Evolutionary conservation across 2,113 vertebrate species (phyloP).

Genomic region (Chiloscyllium plagiosum): DNA sequence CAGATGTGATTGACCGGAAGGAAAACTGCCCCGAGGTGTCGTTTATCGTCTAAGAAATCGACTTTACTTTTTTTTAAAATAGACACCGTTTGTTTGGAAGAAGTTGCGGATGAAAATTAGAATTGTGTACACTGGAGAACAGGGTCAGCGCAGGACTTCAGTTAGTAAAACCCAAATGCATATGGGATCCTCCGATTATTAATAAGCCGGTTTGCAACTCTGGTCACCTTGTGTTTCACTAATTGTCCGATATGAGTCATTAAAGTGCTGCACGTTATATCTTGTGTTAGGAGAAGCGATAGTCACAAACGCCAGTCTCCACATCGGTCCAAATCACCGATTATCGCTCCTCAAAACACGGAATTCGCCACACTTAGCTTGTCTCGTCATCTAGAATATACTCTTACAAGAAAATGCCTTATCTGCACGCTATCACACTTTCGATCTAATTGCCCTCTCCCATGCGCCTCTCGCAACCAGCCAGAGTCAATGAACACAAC

Average conservation of each 20-base stretch:
- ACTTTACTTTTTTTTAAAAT: neutral
- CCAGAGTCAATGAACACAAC: constrained; percentile 60
- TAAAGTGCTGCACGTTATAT: neutral
- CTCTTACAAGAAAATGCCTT: neutral
- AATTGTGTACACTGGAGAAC: neutral
- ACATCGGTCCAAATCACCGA: neutral
- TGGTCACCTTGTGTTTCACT: constrained; percentile 55
- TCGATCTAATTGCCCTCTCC: neutral
- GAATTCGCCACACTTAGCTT: neutral
- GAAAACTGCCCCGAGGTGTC: neutral
- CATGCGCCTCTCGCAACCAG: neutral
- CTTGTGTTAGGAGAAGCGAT: too few relatives aligned
- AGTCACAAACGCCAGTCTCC: neutral
- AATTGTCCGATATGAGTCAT: constrained; percentile 52
- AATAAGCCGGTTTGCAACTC: constrained; percentile 52
- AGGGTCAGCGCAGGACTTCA: neutral
- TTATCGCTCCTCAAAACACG: too few relatives aligned
- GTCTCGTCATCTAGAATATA: neutral
- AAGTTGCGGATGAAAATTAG: neutral
- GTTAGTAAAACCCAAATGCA: constrained; percentile 48
- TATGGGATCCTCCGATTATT: constrained; percentile 55
- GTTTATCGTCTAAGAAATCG: neutral
- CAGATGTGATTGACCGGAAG: neutral
- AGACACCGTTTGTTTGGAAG: neutral
- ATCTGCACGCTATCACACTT: neutral